phyloP scores from a whole-genome alignment of 2,113 vertebrate genomes.

The Callipepla californica region DNA sequence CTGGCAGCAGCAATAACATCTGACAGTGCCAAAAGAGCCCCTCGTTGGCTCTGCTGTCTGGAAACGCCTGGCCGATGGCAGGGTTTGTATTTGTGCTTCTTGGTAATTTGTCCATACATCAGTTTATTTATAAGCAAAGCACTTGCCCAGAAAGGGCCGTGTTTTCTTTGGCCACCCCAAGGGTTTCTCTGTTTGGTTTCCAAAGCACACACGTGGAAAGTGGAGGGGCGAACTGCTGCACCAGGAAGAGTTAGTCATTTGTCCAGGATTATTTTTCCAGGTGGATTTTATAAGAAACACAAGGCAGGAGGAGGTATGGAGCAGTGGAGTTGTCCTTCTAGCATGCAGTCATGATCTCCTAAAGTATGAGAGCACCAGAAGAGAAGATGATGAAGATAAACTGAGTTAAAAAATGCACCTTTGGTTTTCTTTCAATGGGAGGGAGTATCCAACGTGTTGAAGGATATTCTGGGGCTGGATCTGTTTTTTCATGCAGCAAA shows the following conservation, averaged over 20 bases:
- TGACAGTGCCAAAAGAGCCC: not conserved
- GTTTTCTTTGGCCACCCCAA: constrained; percentile 42
- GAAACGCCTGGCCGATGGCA: not conserved
- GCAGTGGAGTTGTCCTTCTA: fast-evolving
- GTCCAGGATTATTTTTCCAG: constrained; percentile 44
- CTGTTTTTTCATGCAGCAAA: not conserved
- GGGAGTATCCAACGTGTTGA: not conserved
- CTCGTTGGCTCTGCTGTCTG: not conserved
- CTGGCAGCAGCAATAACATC: not conserved
- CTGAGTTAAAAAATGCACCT: not conserved
- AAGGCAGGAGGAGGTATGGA: not conserved
- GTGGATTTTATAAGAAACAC: not conserved
- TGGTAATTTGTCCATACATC: not conserved
- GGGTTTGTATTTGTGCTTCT: constrained; percentile 1
- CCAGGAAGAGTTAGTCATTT: not conserved
- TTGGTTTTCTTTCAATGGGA: not conserved
- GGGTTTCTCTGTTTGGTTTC: constrained; percentile 47
- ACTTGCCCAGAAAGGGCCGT: constrained; percentile 13
- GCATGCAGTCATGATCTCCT: not conserved
- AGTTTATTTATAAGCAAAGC: not conserved
- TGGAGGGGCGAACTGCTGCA: not conserved
- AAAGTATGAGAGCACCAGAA: not conserved
- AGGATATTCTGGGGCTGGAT: not conserved
- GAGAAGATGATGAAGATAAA: not conserved
- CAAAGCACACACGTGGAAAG: constrained; percentile 10